phyloP scores from a whole-genome alignment of 2,888 invertebrate species.

The Dexiosoma caninum region DNA sequence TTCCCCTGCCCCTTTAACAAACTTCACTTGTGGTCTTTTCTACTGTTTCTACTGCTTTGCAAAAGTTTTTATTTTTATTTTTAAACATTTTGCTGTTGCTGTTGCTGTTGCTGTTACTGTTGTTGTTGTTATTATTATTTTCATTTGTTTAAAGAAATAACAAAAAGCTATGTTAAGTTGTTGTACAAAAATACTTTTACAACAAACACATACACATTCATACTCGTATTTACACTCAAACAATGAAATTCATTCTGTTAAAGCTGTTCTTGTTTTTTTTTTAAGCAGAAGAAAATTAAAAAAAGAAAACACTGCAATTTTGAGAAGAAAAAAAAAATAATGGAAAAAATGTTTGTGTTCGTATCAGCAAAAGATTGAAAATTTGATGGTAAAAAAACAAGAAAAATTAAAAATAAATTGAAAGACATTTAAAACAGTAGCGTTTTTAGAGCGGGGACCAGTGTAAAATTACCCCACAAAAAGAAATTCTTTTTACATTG shows the following conservation, averaged over 20 bases:
- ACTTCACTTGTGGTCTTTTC: neutral
- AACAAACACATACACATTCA: neutral
- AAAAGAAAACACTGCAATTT: slow-evolving; percentile 14
- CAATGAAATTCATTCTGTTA: slow-evolving; percentile 48
- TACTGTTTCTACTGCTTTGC: neutral
- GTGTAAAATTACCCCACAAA: neutral
- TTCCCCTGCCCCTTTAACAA: neutral
- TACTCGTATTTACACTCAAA: neutral
- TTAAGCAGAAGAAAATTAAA: neutral
- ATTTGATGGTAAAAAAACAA: neutral
- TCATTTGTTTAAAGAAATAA: neutral
- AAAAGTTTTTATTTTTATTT: too few species aligned
- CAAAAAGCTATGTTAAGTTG: slow-evolving; percentile 35
- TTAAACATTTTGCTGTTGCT: neutral
- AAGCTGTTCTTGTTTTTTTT: neutral
- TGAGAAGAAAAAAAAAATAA: neutral
- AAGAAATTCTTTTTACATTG: too few species aligned
- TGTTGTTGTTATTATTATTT: too few species aligned
- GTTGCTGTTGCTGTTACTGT: too few species aligned
- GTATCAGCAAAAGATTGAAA: slow-evolving; percentile 16
- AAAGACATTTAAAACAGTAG: slow-evolving; percentile 25
- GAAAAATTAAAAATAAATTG: neutral
- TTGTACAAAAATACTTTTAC: slow-evolving; percentile 24
- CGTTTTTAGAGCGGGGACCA: too few species aligned
- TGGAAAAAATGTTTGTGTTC: slow-evolving; percentile 2